Conservation (phyloP, 2,113 vertebrate genomes). For the Mesoclemmys tuberculata region DNA sequence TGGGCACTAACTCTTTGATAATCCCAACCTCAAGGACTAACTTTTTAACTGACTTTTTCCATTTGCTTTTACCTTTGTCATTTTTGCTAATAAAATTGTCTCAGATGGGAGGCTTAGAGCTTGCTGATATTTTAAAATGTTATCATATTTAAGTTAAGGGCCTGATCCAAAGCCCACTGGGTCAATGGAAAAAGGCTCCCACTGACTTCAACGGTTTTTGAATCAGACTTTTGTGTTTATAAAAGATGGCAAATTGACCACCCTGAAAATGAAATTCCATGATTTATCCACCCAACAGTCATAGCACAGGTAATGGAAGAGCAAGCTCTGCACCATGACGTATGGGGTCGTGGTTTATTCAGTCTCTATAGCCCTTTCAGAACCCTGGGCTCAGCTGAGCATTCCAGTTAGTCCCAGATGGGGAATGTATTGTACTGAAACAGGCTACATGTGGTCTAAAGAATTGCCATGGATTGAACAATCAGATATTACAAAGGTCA, state of each 20-base stretch:
- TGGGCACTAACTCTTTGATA: background rate
- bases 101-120: background rate
- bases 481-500: constrained; percentile 18
- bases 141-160: background rate
- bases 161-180: background rate
- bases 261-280: background rate
- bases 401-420: background rate
- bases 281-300: fast-evolving
- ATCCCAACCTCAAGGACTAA: background rate
- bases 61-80: background rate
- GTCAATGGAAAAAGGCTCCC: background rate
- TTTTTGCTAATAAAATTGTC: background rate
- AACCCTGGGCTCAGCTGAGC: fast-evolving
- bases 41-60: background rate
- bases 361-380: background rate
- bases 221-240: background rate
- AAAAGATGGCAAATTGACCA: background rate
- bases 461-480: constrained; percentile 18
- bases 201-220: background rate
- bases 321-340: background rate
- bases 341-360: background rate
- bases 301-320: background rate
- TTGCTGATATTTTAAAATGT: background rate
- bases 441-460: background rate
- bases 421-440: background rate